These are phyloP conservation scores for Pteromalus puparum DNA, from an alignment of 1,140 invertebrate genomes.

Conservation along the genomic window DNA sequence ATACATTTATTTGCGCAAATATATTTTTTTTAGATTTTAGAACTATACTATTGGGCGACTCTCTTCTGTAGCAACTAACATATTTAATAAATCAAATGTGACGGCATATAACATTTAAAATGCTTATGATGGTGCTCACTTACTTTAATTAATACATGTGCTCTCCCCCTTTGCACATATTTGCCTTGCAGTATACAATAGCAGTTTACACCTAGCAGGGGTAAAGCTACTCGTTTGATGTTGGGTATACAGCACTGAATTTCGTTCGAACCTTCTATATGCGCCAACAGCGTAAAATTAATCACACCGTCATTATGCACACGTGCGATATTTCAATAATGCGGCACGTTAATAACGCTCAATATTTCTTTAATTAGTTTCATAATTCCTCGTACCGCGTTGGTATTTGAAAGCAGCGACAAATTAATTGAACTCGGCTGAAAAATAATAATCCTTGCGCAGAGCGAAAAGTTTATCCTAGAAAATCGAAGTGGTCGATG, in stretches of 20 bases:
- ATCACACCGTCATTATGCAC: constrained; percentile 6
- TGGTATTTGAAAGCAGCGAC: background rate
- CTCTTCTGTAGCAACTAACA: no score
- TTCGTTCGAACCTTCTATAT: background rate
- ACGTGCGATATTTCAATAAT: background rate
- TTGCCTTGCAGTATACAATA: background rate
- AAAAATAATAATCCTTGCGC: background rate
- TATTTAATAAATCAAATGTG: no score
- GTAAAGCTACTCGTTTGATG: constrained; percentile 1
- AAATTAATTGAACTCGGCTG: background rate
- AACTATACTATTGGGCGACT: no score
- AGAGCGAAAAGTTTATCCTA: constrained; percentile 1
- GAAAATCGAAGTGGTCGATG: constrained; percentile 16
- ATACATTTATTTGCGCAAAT: no score
- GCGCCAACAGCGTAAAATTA: constrained; percentile 2
- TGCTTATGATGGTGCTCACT: background rate
- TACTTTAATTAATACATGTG: constrained; percentile 23
- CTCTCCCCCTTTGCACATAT: background rate
- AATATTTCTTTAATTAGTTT: background rate
- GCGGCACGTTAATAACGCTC: background rate
- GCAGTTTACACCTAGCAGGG: constrained; percentile 1
- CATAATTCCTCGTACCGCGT: background rate
- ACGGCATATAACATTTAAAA: background rate
- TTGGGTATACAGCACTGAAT: background rate
- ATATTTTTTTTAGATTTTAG: no score